Base-by-base conservation (phyloP, 2,888 invertebrate species). In the Glyphotaelius pellucidus region DNA sequence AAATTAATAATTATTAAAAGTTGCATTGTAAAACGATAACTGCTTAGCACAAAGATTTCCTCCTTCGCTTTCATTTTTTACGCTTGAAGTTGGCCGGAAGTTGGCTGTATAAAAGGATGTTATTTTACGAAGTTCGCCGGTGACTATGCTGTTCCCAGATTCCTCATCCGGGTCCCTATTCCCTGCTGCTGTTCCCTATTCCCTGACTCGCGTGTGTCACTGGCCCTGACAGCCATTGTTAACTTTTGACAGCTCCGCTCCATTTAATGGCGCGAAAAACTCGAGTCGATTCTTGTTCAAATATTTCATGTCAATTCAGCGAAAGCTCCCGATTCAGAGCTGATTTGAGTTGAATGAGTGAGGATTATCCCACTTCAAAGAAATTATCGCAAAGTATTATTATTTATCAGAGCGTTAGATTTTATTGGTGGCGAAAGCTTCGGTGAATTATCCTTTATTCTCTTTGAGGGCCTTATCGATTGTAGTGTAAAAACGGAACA, bases 141-240 rank as follows among this genome's bases (percentile, higher is more conserved):
- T 89, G 67, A 32, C 30, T 67, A 67, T n/a, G n/a, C 25, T 67
- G 67, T 67, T 67, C 67, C 67, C 67, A 67, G 67, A 25, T 67
- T 25, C 67, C 67, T 25, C 25, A 19, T 67, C 25, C 67, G 25
- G 25, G 9, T 67, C 9, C 25, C 67, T n/a, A 11, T 25, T 67
- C 67, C 25, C 67, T 67, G 67, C 25, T 67, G 25, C 67, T 67
- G 67, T 67, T 19, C 7, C 52, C 52, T 7, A 25, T 67, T 67
- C 67, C 67, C 32, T 35, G 67, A n/a, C 25, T 67, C 67, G 67
- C 67, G 25, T 67, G n/a, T 67, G 86, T 30, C 31, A 14, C 79
- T 90, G 90, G 42, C 15, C 11, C 79, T 90, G 90, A 90, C 90
- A 90, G 79, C 90, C 86, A 86, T 90, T 90, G 90, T 86, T 38